These are phyloP conservation scores for Agapetus fuscipes DNA, from an alignment of 2,888 invertebrate species.

Conservation along the genomic window DNA sequence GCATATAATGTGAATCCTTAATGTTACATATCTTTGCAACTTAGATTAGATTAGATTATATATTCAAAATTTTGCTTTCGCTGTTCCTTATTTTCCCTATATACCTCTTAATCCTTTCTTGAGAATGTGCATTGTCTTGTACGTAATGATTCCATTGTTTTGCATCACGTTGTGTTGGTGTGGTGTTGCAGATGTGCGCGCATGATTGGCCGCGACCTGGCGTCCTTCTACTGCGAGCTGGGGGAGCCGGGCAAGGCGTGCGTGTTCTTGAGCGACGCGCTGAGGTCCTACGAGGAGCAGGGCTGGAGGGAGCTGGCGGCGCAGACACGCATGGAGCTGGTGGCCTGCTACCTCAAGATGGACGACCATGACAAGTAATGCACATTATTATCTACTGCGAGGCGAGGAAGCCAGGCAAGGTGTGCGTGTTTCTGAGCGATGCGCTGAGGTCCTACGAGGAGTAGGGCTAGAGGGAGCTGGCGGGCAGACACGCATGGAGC, in stretches of 20 bases:
- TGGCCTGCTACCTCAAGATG: slow-evolving; percentile 75
- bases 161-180: too few species aligned
- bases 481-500: slow-evolving; percentile 74
- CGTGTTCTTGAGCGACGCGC: slow-evolving; percentile 76
- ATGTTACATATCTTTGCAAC: too few species aligned
- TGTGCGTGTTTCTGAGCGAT: slow-evolving; percentile 81
- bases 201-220: slow-evolving; percentile 79
- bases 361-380: slow-evolving; percentile 62
- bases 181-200: slow-evolving; percentile 70
- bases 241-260: slow-evolving; percentile 84
- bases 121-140: too few species aligned
- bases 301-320: slow-evolving; percentile 79
- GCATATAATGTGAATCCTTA: too few species aligned
- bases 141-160: too few species aligned
- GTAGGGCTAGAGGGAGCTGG: slow-evolving; percentile 79
- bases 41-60: too few species aligned
- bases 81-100: too few species aligned
- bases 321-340: slow-evolving; percentile 73
- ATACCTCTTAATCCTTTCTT: too few species aligned
- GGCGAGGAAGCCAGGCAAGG: slow-evolving; percentile 76
- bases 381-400: slow-evolving; percentile 88
- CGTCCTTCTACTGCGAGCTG: slow-evolving; percentile 79
- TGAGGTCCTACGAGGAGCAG: slow-evolving; percentile 79
- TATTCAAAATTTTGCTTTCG: too few species aligned
- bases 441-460: slow-evolving; percentile 76